Percentiles rank a stretch among this genome's conserved stretches.
Evolutionary conservation across 2,888 invertebrate species (phyloP).

Genomic region (Cerastoderma edule): DNA sequence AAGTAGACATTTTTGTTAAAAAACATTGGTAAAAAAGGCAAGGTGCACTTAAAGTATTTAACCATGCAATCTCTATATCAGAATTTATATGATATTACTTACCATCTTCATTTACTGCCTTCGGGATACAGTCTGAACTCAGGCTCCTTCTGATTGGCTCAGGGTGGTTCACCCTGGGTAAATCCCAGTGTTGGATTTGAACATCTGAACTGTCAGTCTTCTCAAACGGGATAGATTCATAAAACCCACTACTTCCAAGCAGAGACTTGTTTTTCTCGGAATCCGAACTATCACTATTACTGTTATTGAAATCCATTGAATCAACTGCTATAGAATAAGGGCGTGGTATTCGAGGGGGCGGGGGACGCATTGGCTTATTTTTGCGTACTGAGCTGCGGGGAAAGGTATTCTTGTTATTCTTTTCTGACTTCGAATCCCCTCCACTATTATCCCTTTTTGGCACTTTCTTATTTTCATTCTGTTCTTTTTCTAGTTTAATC

Average conservation of each 20-base stretch:
- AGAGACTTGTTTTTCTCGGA: conserved; percentile 24
- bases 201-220: conserved; percentile 18
- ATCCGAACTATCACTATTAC: conserved; percentile 33
- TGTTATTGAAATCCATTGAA: conserved; percentile 39
- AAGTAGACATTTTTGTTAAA: too few relatives aligned
- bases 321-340: conserved; percentile 62
- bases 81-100: too few relatives aligned
- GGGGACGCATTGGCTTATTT: conserved; percentile 60
- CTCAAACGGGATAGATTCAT: conserved; percentile 46
- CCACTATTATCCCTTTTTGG: conserved; percentile 8
- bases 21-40: too few relatives aligned
- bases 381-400: conserved; percentile 19
- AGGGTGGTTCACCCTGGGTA: conserved; percentile 51
- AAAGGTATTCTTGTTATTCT: conserved; percentile 16
- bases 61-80: too few relatives aligned
- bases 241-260: conserved; percentile 38
- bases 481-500: conserved; percentile 61
- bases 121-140: conserved; percentile 75
- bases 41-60: too few relatives aligned
- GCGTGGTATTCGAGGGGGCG: conserved; percentile 59
- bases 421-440: conserved; percentile 10
- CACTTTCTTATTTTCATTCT: conserved; percentile 17
- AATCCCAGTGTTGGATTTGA: conserved; percentile 67
- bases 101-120: conserved; percentile 57
- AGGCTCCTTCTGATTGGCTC: conserved; percentile 70